Conservation (phyloP, 2,113 vertebrate species). For the Sceloporus undulatus region DNA sequence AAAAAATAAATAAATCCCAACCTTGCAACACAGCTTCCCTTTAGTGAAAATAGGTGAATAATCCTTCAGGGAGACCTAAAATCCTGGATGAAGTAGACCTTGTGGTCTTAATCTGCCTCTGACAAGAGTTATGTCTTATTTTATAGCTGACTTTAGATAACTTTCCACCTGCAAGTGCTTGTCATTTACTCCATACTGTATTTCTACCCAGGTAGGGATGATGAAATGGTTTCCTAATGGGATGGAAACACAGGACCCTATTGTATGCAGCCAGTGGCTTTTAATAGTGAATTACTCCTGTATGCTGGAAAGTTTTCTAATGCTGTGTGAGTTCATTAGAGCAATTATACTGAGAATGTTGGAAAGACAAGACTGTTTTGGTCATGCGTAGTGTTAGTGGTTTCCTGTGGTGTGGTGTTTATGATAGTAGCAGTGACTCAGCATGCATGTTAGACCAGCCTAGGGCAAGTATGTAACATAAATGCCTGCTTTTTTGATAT, state of each 20-base stretch:
- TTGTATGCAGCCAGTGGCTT: slow-evolving; percentile 33
- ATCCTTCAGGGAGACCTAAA: slow-evolving; percentile 5
- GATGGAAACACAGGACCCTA: slow-evolving; percentile 41
- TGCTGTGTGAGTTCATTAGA: slow-evolving; percentile 66
- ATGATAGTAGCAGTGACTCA: slow-evolving; percentile 65
- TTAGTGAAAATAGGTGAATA: slow-evolving; percentile 16
- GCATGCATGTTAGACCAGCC: slow-evolving; percentile 69
- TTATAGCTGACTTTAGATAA: slow-evolving; percentile 40
- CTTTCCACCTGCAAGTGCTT: slow-evolving; percentile 34
- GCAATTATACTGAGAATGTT: slow-evolving; percentile 61
- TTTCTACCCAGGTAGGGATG: slow-evolving; percentile 36
- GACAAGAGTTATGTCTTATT: slow-evolving; percentile 12
- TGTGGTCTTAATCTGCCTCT: slow-evolving; percentile 23
- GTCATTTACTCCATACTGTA: slow-evolving; percentile 43
- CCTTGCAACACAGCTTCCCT: background rate
- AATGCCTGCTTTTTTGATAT: slow-evolving; percentile 62
- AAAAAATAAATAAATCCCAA: no score
- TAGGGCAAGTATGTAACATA: slow-evolving; percentile 62
- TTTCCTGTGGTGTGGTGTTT: slow-evolving; percentile 70
- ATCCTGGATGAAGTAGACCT: slow-evolving; percentile 25
- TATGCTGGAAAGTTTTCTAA: slow-evolving; percentile 58
- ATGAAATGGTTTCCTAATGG: slow-evolving; percentile 53
- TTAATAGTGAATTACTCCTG: slow-evolving; percentile 51
- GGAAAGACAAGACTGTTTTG: slow-evolving; percentile 65
- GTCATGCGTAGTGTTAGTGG: slow-evolving; percentile 62